Conservation (phyloP, 2,888 invertebrate species). For the Erpobdella octoculata region DNA sequence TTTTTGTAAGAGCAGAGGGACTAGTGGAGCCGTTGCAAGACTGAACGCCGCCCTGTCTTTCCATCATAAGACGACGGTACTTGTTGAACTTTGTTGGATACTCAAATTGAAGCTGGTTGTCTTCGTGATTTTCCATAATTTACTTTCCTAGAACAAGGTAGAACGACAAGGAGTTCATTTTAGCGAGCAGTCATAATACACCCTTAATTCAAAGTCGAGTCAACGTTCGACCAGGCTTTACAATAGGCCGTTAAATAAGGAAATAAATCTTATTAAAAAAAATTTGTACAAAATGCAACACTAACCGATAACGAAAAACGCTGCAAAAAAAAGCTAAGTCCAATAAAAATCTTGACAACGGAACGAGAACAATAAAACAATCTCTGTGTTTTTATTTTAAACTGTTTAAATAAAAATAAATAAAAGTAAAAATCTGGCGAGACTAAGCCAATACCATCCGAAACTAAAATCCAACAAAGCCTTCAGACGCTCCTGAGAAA, state of each 20-base stretch:
- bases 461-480: too few species aligned
- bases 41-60: neutral
- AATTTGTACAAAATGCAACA: too few species aligned
- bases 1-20: neutral
- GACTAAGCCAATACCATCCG: neutral
- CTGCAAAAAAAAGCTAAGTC: neutral
- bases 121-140: neutral
- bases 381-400: too few species aligned
- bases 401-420: too few species aligned
- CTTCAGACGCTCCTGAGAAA: too few species aligned
- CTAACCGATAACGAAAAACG: neutral
- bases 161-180: too few species aligned
- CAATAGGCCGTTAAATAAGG: too few species aligned
- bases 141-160: neutral
- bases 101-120: slow-evolving; percentile 2
- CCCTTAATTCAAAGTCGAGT: too few species aligned
- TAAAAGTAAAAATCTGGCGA: neutral
- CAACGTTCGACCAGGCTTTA: too few species aligned
- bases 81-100: slow-evolving; percentile 27
- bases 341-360: neutral
- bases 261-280: too few species aligned
- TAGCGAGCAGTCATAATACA: too few species aligned
- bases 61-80: slow-evolving; percentile 18
- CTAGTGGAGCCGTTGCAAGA: neutral
- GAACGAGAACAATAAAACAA: too few species aligned